Evolutionary conservation across 2,888 invertebrate species (phyloP).

Genomic region (Ectropis crepuscularia): DNA sequence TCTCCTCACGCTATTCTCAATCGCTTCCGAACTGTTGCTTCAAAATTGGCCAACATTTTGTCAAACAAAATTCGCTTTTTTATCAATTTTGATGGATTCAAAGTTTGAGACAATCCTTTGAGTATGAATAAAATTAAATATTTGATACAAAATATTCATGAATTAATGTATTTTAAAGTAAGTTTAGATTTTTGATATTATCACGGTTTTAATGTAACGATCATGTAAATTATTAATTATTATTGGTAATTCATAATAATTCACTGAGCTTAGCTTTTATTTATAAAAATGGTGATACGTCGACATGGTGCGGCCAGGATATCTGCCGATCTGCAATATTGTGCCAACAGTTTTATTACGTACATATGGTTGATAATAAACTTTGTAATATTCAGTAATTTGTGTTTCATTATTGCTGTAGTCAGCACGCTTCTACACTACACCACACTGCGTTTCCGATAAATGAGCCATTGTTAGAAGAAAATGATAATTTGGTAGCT

Average conservation of each 20-base stretch:
- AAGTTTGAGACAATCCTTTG: constrained; percentile 22
- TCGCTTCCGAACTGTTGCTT: constrained; percentile 18
- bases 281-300: constrained; percentile 27
- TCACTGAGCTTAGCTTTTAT: constrained; percentile 54
- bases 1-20: neutral
- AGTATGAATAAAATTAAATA: neutral
- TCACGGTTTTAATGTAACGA: constrained; percentile 31
- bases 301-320: constrained; percentile 53
- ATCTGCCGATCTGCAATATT: constrained; percentile 61
- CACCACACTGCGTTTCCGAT: neutral
- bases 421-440: constrained; percentile 36
- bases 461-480: too few species aligned
- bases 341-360: constrained; percentile 72
- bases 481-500: too few species aligned
- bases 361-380: constrained; percentile 77
- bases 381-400: constrained; percentile 69
- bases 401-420: constrained; percentile 47
- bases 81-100: constrained; percentile 18
- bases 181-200: constrained; percentile 39
- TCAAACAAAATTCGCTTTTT: constrained; percentile 28
- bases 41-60: constrained; percentile 32
- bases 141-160: constrained; percentile 11
- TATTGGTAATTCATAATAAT: constrained; percentile 37
- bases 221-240: constrained; percentile 19
- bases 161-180: constrained; percentile 27